phyloP scores from a whole-genome alignment of 2,797 vertebrate genomes.

The Salarias fasciatus region DNA sequence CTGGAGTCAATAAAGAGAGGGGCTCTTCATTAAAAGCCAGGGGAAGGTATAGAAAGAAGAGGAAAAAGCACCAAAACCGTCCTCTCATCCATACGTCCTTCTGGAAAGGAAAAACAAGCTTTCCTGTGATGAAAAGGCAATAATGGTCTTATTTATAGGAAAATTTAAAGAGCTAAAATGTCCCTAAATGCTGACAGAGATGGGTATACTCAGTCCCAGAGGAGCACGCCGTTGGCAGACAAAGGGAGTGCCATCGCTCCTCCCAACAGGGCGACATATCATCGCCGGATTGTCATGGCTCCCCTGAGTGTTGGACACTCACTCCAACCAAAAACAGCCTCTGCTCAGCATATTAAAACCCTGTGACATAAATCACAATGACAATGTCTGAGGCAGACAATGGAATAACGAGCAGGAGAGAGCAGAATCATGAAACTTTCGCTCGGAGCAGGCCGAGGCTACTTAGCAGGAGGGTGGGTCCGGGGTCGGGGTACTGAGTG shows the following conservation, averaged over 20 bases:
- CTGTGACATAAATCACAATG: constrained; percentile 73
- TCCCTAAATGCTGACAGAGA: constrained; percentile 61
- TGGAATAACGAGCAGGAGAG: constrained; percentile 62
- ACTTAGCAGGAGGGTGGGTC: constrained; percentile 30
- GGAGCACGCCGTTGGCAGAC: constrained; percentile 53
- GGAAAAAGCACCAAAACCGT: constrained; percentile 26
- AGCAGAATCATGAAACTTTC: constrained; percentile 70
- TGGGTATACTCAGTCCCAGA: constrained; percentile 33
- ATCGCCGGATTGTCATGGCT: constrained; percentile 60
- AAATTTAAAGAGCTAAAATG: constrained; percentile 49
- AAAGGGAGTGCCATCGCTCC: constrained; percentile 52
- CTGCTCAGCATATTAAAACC: constrained; percentile 71
- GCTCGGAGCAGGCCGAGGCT: constrained; percentile 42
- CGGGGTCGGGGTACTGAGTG: constrained; percentile 30
- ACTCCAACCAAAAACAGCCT: constrained; percentile 60
- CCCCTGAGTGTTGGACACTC: constrained; percentile 63
- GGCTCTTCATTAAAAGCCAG: constrained; percentile 51
- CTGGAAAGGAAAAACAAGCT: neutral
- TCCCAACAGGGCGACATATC: constrained; percentile 58
- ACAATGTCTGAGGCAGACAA: constrained; percentile 72
- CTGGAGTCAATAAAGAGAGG: constrained; percentile 71
- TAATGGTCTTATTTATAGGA: constrained; percentile 40
- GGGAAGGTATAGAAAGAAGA: constrained; percentile 8
- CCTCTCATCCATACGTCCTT: constrained; percentile 29
- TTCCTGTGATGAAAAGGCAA: constrained; percentile 13